Percentiles rank a stretch among this genome's conserved stretches.
Evolutionary conservation across 2,797 vertebrate genomes (phyloP).

Genomic region (Enteromius anoplus): DNA sequence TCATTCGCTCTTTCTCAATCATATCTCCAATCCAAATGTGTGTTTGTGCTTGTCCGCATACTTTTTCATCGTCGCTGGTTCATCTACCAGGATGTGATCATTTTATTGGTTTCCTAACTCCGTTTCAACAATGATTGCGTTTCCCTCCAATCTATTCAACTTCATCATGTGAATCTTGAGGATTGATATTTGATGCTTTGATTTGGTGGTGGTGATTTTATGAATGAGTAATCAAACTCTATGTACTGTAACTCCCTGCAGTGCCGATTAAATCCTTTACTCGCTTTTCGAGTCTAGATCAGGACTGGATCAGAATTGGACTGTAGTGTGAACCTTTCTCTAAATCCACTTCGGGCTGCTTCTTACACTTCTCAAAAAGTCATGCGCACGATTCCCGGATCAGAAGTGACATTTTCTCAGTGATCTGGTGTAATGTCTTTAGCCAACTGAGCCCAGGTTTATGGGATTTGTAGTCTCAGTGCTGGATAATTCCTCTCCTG

Average conservation of each 20-base stretch:
- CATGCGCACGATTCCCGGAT: conserved; percentile 31
- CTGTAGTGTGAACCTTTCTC: conserved; percentile 14
- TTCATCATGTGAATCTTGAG: conserved; percentile 39
- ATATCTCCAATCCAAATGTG: background rate
- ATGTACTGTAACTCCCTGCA: background rate
- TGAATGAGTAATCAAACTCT: conserved; percentile 1
- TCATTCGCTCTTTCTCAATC: conserved; percentile 19
- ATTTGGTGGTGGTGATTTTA: conserved; percentile 23
- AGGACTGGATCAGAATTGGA: conserved; percentile 5
- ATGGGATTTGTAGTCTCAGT: conserved; percentile 55
- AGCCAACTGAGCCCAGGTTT: conserved; percentile 48
- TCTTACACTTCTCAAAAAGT: background rate
- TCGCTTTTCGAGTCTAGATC: conserved; percentile 6
- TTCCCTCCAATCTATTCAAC: conserved; percentile 42
- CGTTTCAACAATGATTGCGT: conserved; percentile 43
- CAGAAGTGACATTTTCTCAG: conserved; percentile 55
- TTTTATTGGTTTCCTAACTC: conserved; percentile 6
- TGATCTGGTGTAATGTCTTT: conserved; percentile 46
- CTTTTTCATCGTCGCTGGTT: conserved; percentile 11
- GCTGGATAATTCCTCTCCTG: conserved; percentile 29
- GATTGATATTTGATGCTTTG: conserved; percentile 47
- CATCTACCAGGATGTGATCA: conserved; percentile 9
- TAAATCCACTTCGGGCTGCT: conserved; percentile 11
- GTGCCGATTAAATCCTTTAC: background rate
- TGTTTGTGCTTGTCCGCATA: conserved; percentile 7